These are phyloP conservation scores for Ramphastos sulfuratus DNA, from an alignment of 2,113 vertebrate genomes.

Conservation along the genomic window DNA sequence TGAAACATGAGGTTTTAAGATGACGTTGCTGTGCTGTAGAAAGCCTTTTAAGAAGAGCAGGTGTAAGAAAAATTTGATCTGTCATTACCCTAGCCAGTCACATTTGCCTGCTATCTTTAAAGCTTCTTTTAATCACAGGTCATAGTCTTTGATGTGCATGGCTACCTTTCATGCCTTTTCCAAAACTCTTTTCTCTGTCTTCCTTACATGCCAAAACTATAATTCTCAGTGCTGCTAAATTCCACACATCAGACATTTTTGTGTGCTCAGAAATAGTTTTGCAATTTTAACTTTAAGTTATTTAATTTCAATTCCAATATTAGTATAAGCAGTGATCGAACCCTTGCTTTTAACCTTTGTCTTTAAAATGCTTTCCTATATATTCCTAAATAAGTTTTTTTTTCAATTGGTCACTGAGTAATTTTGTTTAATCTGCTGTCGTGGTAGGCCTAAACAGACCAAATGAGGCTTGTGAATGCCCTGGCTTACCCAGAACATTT, in stretches of 20 bases:
- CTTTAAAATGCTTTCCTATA: not conserved
- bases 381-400: not conserved
- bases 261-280: not conserved
- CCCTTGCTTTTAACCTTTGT: not conserved
- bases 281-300: not conserved
- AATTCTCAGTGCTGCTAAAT: not conserved
- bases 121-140: constrained; percentile 60
- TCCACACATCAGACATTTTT: not conserved
- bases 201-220: not conserved
- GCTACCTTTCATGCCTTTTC: constrained; percentile 36
- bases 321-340: not conserved
- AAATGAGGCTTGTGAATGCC: no score
- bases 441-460: no score
- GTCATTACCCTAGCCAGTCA: constrained; percentile 46
- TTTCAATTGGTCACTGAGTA: not conserved
- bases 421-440: not conserved
- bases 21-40: not conserved
- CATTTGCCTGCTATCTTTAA: constrained; percentile 57
- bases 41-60: constrained; percentile 19
- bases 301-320: not conserved
- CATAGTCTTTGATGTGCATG: constrained; percentile 40
- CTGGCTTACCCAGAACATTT: no score
- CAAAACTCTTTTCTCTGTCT: constrained; percentile 36
- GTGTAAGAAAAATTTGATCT: constrained; percentile 25
- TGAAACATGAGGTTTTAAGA: constrained; percentile 35